Percentiles rank a stretch among this genome's conserved stretches.
These are phyloP conservation scores for Piprites chloris DNA, from an alignment of 2,113 vertebrate genomes.

Conservation along the genomic window DNA sequence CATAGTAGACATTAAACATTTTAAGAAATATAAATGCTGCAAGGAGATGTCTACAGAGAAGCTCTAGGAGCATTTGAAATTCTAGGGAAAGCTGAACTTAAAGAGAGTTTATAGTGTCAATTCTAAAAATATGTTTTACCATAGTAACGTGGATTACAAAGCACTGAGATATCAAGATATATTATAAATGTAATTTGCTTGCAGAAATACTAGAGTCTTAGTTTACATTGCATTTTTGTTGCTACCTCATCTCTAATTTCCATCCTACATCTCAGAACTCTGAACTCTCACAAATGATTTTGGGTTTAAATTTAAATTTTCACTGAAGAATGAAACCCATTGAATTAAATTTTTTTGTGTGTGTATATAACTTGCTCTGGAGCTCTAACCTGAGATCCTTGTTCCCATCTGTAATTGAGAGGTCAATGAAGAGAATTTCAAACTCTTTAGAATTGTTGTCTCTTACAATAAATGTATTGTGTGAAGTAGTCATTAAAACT, in stretches of 20 bases:
- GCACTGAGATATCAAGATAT: background rate
- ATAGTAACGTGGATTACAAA: background rate
- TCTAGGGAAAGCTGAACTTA: background rate
- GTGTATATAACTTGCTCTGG: background rate
- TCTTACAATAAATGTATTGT: background rate
- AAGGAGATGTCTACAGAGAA: background rate
- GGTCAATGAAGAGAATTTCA: background rate
- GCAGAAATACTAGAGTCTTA: background rate
- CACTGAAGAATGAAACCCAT: background rate
- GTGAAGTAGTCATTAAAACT: background rate
- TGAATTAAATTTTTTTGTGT: background rate
- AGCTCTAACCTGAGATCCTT: background rate
- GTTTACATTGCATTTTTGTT: background rate
- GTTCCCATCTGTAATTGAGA: background rate
- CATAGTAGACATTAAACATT: background rate
- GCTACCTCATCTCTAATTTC: background rate
- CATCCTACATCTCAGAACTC: background rate
- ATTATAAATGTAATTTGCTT: background rate
- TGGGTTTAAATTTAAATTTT: background rate
- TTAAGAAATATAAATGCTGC: background rate
- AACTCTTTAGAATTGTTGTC: background rate
- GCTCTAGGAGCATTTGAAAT: background rate
- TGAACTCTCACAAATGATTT: background rate
- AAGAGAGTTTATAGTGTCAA: background rate
- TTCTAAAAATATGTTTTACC: background rate